These are phyloP conservation scores for Diadophis punctatus DNA, from an alignment of 2,113 vertebrate genomes.

Conservation along the genomic window DNA sequence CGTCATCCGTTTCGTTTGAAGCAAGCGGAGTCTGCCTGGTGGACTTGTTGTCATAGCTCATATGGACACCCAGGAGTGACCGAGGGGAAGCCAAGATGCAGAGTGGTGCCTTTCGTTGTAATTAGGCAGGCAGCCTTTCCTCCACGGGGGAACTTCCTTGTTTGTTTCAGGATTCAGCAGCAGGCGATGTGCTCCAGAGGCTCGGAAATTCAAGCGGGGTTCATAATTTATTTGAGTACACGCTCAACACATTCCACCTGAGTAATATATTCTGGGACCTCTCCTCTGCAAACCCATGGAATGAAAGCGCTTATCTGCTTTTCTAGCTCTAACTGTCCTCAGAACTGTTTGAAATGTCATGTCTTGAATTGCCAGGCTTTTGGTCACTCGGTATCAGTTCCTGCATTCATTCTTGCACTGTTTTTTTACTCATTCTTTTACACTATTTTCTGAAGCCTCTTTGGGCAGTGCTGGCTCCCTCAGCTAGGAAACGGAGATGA, in stretches of 20 bases:
- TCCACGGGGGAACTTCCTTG: slow-evolving; percentile 46
- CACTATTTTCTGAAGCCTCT: not conserved
- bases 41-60: slow-evolving; percentile 49
- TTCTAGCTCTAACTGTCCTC: not conserved
- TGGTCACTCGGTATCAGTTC: not conserved
- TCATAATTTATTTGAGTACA: slow-evolving; percentile 39
- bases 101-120: slow-evolving; percentile 39
- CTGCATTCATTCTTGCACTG: slow-evolving; percentile 21
- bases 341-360: not conserved
- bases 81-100: slow-evolving; percentile 49
- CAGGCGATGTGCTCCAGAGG: not conserved
- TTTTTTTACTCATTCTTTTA: no score
- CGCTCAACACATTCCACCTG: slow-evolving; percentile 53
- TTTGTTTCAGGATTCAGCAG: slow-evolving; percentile 27
- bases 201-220: slow-evolving; percentile 16
- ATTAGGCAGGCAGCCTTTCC: slow-evolving; percentile 43
- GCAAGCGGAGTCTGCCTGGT: slow-evolving; percentile 48
- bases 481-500: no score
- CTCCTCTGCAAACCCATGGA: slow-evolving; percentile 29
- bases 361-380: slow-evolving; percentile 34
- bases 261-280: slow-evolving; percentile 33
- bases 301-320: slow-evolving; percentile 35
- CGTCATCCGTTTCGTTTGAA: slow-evolving; percentile 29
- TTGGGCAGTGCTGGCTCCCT: not conserved
- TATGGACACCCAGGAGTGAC: slow-evolving; percentile 55